phyloP scores from a whole-genome alignment of 1,140 invertebrate genomes.

The Brachionus rotundiformis region DNA sequence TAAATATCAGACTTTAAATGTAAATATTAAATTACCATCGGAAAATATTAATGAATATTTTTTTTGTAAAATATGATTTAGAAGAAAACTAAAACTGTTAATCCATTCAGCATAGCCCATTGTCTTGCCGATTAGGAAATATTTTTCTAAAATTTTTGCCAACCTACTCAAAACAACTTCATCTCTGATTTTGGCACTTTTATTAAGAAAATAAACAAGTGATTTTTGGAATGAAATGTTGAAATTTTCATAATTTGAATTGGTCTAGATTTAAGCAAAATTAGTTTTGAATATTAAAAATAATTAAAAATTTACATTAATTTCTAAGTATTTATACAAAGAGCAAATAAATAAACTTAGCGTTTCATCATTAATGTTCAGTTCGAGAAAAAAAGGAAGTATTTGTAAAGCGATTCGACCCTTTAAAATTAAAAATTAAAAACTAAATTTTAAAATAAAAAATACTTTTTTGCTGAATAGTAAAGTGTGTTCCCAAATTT shows the following conservation, averaged over 20 bases:
- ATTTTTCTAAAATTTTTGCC: background rate
- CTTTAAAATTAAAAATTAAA: background rate
- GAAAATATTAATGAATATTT: conserved; percentile 7
- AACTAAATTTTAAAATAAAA: background rate
- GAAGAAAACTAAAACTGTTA: background rate
- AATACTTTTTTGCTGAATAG: background rate
- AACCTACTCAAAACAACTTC: background rate
- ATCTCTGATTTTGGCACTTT: background rate
- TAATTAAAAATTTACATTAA: background rate
- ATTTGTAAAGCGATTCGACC: background rate
- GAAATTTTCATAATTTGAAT: background rate
- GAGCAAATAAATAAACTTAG: background rate
- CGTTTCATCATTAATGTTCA: background rate
- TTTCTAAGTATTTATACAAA: background rate
- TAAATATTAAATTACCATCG: background rate
- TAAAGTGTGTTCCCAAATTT: background rate
- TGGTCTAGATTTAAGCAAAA: background rate
- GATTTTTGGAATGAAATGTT: background rate
- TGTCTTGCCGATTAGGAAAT: background rate
- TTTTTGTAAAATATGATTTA: background rate
- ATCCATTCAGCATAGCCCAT: background rate
- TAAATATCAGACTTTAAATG: background rate
- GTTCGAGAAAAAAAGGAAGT: background rate
- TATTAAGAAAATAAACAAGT: background rate
- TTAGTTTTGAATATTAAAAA: background rate